These are phyloP conservation scores for Pogoniulus pusillus DNA, from an alignment of 2,797 vertebrate species.

Conservation along the genomic window DNA sequence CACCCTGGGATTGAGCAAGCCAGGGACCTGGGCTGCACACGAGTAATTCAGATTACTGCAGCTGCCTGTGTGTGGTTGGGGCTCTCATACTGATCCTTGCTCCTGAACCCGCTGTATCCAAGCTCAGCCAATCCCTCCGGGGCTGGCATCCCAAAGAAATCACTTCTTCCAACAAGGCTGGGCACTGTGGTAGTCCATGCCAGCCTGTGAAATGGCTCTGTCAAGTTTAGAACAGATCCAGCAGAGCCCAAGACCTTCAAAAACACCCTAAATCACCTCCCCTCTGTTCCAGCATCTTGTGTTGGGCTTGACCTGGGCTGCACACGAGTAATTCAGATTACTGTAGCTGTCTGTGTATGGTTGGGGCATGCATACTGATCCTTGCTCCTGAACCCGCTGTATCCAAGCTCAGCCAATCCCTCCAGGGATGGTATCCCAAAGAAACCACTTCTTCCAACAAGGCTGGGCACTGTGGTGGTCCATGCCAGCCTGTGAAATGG, in stretches of 20 bases:
- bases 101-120: not conserved
- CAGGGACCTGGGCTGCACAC: slow-evolving; percentile 32
- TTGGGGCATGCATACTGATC: not conserved
- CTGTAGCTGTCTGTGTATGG: slow-evolving; percentile 27
- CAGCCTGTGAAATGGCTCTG: not conserved
- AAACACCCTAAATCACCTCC: too few relatives aligned
- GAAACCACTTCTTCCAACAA: not conserved
- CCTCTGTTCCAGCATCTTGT: too few relatives aligned
- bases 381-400: not conserved
- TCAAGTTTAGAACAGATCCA: not conserved
- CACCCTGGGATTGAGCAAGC: slow-evolving; percentile 44
- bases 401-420: not conserved
- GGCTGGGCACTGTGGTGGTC: not conserved
- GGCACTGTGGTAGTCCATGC: not conserved
- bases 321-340: slow-evolving; percentile 23
- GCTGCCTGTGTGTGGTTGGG: slow-evolving; percentile 24
- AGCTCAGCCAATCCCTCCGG: not conserved
- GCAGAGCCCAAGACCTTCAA: not conserved
- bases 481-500: not conserved
- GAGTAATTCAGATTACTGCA: slow-evolving; percentile 19
- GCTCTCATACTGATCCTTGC: not conserved
- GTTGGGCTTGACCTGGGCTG: slow-evolving; percentile 41
- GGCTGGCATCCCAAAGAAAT: not conserved
- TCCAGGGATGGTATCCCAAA: not conserved
- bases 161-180: not conserved